A percentile compares a stretch with the other conserved stretches of the same genome.
Evolutionary conservation across 2,113 vertebrate genomes (phyloP).

Genomic region (Narcine bancroftii): DNA sequence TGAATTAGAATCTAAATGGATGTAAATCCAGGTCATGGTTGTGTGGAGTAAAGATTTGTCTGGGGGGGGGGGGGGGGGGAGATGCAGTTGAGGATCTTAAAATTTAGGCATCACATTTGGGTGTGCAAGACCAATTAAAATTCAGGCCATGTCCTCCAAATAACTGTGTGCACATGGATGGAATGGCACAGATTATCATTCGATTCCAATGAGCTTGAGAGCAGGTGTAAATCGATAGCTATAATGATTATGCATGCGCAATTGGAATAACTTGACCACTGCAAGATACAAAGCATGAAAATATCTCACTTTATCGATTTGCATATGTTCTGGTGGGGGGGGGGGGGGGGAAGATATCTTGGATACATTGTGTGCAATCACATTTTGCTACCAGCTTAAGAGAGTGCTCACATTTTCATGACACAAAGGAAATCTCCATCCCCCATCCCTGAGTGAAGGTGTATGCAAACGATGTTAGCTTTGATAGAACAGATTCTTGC

Average conservation of each 20-base stretch:
- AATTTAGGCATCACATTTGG: background rate
- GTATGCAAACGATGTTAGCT: background rate
- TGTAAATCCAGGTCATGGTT: background rate
- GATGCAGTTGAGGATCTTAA: background rate
- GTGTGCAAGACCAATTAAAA: background rate
- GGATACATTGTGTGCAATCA: background rate
- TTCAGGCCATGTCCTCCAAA: background rate
- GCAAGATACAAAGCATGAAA: background rate
- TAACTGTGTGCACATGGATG: background rate
- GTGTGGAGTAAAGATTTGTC: background rate
- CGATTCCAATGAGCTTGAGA: background rate
- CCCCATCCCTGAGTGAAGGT: background rate
- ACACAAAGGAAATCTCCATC: slow-evolving; percentile 15
- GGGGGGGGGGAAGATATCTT: no score
- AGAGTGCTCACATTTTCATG: background rate
- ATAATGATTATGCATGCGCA: background rate
- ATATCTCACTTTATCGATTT: background rate
- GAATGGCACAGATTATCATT: background rate
- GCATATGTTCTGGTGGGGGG: no score
- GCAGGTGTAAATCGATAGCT: background rate
- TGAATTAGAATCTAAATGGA: background rate
- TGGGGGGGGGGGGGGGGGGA: no score
- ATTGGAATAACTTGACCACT: background rate
- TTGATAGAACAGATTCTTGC: background rate
- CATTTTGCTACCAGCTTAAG: background rate